phyloP scores from a whole-genome alignment of 2,888 invertebrate genomes.

The Ceraclea dissimilis region DNA sequence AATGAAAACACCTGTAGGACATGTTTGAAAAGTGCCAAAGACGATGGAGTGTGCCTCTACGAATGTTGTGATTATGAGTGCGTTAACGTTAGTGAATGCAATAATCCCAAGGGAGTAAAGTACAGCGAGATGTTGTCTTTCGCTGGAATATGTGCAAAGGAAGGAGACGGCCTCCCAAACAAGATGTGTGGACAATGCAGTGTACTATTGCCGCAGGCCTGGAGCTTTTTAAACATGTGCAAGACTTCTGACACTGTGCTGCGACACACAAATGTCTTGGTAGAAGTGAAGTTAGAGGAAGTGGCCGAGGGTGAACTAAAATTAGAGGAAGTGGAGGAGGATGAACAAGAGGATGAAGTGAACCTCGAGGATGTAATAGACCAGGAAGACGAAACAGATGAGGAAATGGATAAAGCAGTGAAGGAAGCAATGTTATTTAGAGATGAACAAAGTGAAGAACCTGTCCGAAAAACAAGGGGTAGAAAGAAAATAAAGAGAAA shows the following conservation, averaged over 20 bases:
- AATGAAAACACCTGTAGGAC: not conserved
- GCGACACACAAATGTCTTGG: not conserved
- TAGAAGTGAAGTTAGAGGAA: conserved; percentile 27
- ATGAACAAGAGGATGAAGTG: conserved; percentile 20
- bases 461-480: not conserved
- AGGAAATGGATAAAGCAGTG: not conserved
- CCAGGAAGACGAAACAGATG: not conserved
- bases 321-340: conserved; percentile 36
- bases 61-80: not conserved
- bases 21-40: not conserved
- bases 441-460: conserved; percentile 1
- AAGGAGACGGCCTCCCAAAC: conserved; percentile 9
- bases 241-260: conserved; percentile 6
- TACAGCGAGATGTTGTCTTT: conserved; percentile 7
- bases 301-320: not conserved
- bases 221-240: conserved; percentile 16
- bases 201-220: conserved; percentile 6
- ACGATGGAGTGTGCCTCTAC: not conserved
- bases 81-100: not conserved
- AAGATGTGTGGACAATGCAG: conserved; percentile 11
- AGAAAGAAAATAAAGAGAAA: not conserved
- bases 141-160: conserved; percentile 2
- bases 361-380: not conserved
- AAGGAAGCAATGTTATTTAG: not conserved
- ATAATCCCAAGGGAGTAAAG: not conserved